These are phyloP conservation scores for Epirrhoe alternata DNA, from an alignment of 2,888 invertebrate genomes.

Conservation along the genomic window DNA sequence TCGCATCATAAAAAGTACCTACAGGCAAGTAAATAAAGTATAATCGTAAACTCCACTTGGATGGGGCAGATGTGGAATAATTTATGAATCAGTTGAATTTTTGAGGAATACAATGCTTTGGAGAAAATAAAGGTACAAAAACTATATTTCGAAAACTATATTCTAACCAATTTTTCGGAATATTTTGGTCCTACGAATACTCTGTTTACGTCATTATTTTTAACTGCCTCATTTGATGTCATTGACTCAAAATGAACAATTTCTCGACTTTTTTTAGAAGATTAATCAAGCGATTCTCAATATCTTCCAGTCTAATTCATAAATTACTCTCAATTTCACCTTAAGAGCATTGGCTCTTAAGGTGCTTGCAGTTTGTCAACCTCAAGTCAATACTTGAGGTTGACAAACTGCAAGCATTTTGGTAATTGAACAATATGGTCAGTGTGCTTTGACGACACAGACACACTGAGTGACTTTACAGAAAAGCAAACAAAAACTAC, in stretches of 20 bases:
- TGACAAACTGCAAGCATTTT: constrained; percentile 19
- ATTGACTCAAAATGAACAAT: too few relatives aligned
- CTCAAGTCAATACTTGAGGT: too few relatives aligned
- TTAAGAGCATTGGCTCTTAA: constrained; percentile 12
- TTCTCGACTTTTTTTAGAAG: constrained; percentile 12
- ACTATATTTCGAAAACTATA: too few relatives aligned
- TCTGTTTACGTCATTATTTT: too few relatives aligned
- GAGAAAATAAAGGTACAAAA: too few relatives aligned
- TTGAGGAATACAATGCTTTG: too few relatives aligned
- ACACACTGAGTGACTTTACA: constrained; percentile 8
- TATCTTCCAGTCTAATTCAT: constrained; percentile 13
- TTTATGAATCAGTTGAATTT: not conserved
- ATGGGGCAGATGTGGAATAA: not conserved
- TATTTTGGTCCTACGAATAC: too few relatives aligned
- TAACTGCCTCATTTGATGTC: too few relatives aligned
- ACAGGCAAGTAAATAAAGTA: not conserved
- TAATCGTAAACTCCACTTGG: not conserved
- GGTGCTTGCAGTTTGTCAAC: too few relatives aligned
- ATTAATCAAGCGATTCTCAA: too few relatives aligned
- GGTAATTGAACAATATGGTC: constrained; percentile 8
- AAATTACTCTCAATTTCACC: constrained; percentile 30
- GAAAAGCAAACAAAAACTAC: not conserved
- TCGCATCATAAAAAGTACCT: not conserved
- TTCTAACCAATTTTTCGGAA: too few relatives aligned
- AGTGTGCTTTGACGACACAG: constrained; percentile 10